Conservation (phyloP, 2,113 vertebrate genomes). For the Machaerirhynchus nigripectus region DNA sequence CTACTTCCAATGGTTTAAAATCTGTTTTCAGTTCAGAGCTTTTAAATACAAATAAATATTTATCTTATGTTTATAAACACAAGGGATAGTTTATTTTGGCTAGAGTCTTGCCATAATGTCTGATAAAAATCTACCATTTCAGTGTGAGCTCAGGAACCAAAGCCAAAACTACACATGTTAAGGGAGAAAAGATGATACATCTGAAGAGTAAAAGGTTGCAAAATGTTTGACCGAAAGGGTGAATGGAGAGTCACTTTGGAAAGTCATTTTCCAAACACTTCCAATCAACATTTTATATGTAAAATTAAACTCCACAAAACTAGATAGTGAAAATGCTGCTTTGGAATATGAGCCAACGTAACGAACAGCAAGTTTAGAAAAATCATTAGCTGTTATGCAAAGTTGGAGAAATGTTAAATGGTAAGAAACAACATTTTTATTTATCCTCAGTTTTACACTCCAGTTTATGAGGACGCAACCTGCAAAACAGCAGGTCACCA, state of each 20-base stretch:
- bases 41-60: neutral
- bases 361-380: neutral
- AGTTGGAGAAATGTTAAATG: neutral
- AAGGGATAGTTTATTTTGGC: neutral
- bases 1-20: neutral
- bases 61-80: neutral
- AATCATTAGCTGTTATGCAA: neutral
- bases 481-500: neutral
- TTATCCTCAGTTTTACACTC: neutral
- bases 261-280: neutral
- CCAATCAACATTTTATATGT: neutral
- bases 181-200: neutral
- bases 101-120: neutral
- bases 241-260: neutral
- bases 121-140: neutral
- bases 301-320: neutral
- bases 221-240: neutral
- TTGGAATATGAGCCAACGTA: neutral
- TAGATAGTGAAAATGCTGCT: neutral
- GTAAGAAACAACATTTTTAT: neutral
- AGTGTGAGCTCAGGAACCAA: neutral
- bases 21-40: neutral
- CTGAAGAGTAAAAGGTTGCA: neutral
- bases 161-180: neutral
- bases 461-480: neutral